These are phyloP conservation scores for Dunckerocampus dactyliophorus DNA, from an alignment of 2,113 vertebrate species.

Conservation along the genomic window DNA sequence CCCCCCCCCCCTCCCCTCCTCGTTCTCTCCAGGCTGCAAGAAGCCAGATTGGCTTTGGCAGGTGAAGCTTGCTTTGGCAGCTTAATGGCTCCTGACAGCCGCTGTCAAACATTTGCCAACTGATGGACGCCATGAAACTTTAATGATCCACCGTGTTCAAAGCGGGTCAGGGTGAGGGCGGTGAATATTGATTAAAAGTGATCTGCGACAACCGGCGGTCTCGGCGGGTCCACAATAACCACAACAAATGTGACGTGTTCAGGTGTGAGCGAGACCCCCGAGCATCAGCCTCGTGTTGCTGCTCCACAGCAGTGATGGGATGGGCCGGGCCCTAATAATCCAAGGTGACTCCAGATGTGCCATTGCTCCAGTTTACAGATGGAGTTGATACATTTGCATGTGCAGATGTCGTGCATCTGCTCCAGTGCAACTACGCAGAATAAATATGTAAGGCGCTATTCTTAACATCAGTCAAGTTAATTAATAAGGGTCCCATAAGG, in stretches of 20 bases:
- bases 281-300: too few species aligned
- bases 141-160: slow-evolving; percentile 53
- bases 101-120: slow-evolving; percentile 55
- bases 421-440: not conserved
- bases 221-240: too few species aligned
- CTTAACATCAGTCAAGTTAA: not conserved
- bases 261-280: not conserved
- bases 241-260: not conserved
- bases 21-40: slow-evolving; percentile 15
- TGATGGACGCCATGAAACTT: slow-evolving; percentile 59
- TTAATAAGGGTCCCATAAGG: too few species aligned
- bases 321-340: slow-evolving; percentile 8
- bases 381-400: not conserved
- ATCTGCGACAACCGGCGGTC: not conserved
- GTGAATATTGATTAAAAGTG: slow-evolving; percentile 25
- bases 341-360: slow-evolving; percentile 22
- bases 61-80: slow-evolving; percentile 39
- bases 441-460: not conserved
- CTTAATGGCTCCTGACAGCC: slow-evolving; percentile 54
- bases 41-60: slow-evolving; percentile 41
- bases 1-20: slow-evolving; percentile 9
- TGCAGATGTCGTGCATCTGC: slow-evolving; percentile 2
- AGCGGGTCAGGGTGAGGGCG: slow-evolving; percentile 45
- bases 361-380: not conserved
- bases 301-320: slow-evolving; percentile 4